Evolutionary conservation across 2,888 invertebrate genomes (phyloP).

Genomic region (Ecdyonurus torrentis): DNA sequence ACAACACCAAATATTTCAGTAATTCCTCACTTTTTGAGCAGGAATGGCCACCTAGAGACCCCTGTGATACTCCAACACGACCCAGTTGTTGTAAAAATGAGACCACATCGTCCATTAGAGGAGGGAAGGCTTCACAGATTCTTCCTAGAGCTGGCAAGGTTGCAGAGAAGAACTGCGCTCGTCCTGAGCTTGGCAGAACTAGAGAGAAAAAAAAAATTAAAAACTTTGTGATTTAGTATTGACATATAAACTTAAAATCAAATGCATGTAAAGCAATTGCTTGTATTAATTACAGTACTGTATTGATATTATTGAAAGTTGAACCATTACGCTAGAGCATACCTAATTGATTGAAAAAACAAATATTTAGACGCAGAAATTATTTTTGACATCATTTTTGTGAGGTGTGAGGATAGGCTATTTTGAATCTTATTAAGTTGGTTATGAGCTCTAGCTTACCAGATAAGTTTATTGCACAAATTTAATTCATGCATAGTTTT

Average conservation of each 20-base stretch:
- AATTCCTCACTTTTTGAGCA: background rate
- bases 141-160: constrained; percentile 71
- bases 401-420: too few species aligned
- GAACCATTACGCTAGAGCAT: background rate
- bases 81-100: constrained; percentile 73
- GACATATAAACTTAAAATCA: constrained; percentile 1
- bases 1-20: background rate
- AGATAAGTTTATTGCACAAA: too few species aligned
- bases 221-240: background rate
- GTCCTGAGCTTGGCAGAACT: constrained; percentile 61
- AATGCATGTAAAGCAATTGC: constrained; percentile 3
- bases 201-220: constrained; percentile 18
- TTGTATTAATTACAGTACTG: constrained; percentile 8
- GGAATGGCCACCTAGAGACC: constrained; percentile 41
- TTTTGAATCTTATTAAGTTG: too few species aligned
- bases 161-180: constrained; percentile 67
- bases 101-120: constrained; percentile 75
- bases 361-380: background rate
- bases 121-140: constrained; percentile 83
- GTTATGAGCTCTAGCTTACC: too few species aligned
- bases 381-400: too few species aligned
- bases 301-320: background rate
- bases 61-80: constrained; percentile 67
- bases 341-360: background rate
- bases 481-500: too few species aligned